These are phyloP conservation scores for Ranitomeya variabilis DNA, from an alignment of 2,113 vertebrate species.

Conservation along the genomic window DNA sequence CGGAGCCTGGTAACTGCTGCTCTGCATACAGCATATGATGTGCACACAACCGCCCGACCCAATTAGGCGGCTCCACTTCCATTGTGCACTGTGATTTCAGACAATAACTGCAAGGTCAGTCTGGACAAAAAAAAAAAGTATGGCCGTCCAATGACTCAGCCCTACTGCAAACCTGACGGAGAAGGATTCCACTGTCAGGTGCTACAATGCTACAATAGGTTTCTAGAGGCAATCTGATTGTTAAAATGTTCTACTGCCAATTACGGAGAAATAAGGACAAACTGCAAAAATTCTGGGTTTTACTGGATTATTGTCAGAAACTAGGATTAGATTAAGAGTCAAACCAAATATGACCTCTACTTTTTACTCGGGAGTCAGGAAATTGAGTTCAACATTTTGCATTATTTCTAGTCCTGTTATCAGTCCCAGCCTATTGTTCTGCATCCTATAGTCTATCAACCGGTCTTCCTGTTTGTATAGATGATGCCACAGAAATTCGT, in stretches of 20 bases:
- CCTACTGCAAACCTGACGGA: background rate
- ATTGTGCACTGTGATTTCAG: conserved; percentile 26
- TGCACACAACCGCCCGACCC: conserved; percentile 3
- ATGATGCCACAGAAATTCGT: background rate
- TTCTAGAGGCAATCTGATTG: background rate
- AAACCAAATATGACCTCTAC: background rate
- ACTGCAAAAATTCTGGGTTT: background rate
- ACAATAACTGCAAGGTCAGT: conserved; percentile 54
- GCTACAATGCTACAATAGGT: too few relatives aligned
- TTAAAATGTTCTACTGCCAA: background rate
- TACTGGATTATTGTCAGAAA: background rate
- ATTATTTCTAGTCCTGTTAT: conserved; percentile 14
- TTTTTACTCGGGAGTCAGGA: background rate
- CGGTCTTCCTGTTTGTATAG: conserved; percentile 29
- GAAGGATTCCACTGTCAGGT: background rate
- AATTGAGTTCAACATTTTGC: background rate
- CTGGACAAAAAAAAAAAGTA: conserved; percentile 2
- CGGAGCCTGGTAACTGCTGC: background rate
- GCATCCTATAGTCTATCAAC: background rate
- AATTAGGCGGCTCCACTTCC: conserved; percentile 18
- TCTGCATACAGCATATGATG: conserved; percentile 43
- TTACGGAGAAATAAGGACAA: background rate
- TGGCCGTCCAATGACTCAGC: background rate
- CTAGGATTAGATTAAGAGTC: background rate
- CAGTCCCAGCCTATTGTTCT: conserved; percentile 21